Base-by-base conservation (phyloP, 2,113 vertebrate species). In the Capricornis sumatraensis region DNA sequence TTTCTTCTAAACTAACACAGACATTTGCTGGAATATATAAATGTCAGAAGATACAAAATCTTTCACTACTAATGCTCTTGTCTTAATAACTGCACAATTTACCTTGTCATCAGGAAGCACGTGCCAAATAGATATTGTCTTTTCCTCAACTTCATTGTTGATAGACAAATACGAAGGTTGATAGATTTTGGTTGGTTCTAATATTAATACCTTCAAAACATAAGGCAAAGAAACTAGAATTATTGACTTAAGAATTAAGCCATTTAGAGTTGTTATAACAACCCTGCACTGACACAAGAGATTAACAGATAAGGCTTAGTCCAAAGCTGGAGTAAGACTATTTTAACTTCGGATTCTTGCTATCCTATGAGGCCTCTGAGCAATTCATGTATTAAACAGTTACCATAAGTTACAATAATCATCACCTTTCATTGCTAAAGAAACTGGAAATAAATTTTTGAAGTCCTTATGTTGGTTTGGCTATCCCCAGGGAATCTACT, bases 161-260 rank as follows among this genome's bases (percentile, higher is more conserved):
- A 99, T 99, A 60, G 99, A 99, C 96, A 99, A 98, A 98, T 99
- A 99, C 0, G 99, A 99, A 28, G 99, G 99, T 85, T 99, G 99
- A 98, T 99, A 99, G 76, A 99, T 99, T 99, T 99, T 99, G 62
- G 99, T 99, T 92, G 99, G 99, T 98, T 99, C 99, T 96, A 99
- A 98, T 98, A 99, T 99, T 98, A 99, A 99, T 93, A 99, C 99
- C 99, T 99, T 96, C 47, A 96, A 89, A 95, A 67, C 79, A 90
- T 36, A 96, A 93, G 90, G 88, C 95, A 84, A 13, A 92, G 13
- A 17, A 91, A 87, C 30, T 57, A 76, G 9, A 10, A 36, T 97
- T 62, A 97, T 43, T 82, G 82, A 67, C 33, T 45, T 87, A 76
- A 81, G 58, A 58, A 28, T 85, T 43, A 94, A 96, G 85, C 15